Percentiles rank a stretch among this genome's conserved stretches.
These are phyloP conservation scores for Metallyticus violacea DNA, from an alignment of 2,888 invertebrate species.

Conservation along the genomic window DNA sequence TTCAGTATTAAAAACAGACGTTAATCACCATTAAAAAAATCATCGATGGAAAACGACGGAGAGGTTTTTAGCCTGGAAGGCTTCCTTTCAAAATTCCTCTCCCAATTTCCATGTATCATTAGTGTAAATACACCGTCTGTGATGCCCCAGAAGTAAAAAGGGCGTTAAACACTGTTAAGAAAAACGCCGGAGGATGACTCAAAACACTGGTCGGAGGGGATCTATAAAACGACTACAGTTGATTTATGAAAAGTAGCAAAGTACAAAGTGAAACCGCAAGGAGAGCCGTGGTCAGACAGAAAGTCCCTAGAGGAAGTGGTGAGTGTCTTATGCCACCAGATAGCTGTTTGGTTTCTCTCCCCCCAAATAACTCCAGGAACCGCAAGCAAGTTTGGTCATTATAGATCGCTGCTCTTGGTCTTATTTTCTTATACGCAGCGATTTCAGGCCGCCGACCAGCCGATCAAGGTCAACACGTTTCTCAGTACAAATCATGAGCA, in stretches of 20 bases:
- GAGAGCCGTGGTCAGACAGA: neutral
- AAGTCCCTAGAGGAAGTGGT: neutral
- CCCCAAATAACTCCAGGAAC: neutral
- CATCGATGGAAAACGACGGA: too few relatives aligned
- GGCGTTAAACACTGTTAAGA: too few relatives aligned
- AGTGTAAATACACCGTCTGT: too few relatives aligned
- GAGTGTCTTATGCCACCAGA: neutral
- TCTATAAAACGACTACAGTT: too few relatives aligned
- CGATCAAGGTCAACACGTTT: neutral
- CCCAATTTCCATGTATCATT: too few relatives aligned
- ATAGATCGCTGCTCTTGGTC: neutral
- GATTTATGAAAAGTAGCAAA: neutral
- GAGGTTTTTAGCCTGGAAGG: too few relatives aligned
- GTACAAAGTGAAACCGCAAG: neutral
- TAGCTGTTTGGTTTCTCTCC: neutral
- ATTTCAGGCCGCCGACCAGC: too few relatives aligned
- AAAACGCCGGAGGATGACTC: too few relatives aligned
- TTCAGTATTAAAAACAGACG: too few relatives aligned
- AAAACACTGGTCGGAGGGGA: neutral
- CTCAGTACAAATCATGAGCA: neutral
- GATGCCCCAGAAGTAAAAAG: too few relatives aligned
- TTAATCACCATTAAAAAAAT: too few relatives aligned
- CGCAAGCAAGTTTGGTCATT: neutral
- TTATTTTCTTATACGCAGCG: neutral
- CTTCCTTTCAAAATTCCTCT: too few relatives aligned